These are phyloP conservation scores for Forpus xanthops DNA, from an alignment of 2,797 vertebrate species.

Conservation along the genomic window DNA sequence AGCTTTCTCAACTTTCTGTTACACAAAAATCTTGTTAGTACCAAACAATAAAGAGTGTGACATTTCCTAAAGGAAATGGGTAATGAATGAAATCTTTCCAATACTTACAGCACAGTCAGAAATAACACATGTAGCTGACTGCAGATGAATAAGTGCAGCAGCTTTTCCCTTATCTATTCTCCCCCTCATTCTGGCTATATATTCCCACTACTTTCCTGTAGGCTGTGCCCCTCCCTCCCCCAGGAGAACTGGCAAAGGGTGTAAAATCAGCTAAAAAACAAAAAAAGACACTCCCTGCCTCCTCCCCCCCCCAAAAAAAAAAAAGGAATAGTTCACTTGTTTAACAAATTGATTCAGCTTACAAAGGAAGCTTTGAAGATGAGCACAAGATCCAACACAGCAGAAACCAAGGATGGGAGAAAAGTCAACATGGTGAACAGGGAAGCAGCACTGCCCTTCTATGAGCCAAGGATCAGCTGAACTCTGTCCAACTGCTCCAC, in stretches of 20 bases:
- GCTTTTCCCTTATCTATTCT: not conserved
- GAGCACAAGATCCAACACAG: not conserved
- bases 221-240: not conserved
- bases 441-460: not conserved
- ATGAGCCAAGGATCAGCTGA: not conserved
- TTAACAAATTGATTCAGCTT: not conserved
- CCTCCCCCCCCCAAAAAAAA: not conserved
- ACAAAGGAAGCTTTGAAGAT: not conserved
- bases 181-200: not conserved
- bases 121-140: not conserved
- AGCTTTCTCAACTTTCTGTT: not conserved
- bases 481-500: not conserved
- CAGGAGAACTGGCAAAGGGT: not conserved
- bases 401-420: not conserved
- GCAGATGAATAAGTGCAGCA: not conserved
- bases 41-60: not conserved
- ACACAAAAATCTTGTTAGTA: not conserved
- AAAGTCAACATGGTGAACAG: not conserved
- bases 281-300: not conserved
- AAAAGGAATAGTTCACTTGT: not conserved
- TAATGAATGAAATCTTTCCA: not conserved
- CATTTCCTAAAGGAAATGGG: not conserved
- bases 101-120: not conserved
- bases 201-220: not conserved
- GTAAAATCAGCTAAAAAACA: not conserved